Percentiles rank a stretch among this genome's conserved stretches.
Evolutionary conservation across 1,140 invertebrate genomes (phyloP).

Genomic region (Anoplophora glabripennis): DNA sequence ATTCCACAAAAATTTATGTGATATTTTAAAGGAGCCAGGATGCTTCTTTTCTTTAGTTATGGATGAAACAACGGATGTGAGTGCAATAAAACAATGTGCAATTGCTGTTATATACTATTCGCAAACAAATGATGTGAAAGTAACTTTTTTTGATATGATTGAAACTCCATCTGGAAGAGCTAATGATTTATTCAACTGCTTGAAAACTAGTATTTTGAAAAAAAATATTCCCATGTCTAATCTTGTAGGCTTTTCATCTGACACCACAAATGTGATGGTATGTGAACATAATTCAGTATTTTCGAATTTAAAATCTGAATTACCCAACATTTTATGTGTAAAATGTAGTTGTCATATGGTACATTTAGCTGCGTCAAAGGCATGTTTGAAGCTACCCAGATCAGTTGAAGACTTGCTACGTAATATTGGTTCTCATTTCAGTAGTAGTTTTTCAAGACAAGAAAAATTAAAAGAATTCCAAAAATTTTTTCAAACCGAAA

Average conservation of each 20-base stretch:
- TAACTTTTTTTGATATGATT: constrained; percentile 21
- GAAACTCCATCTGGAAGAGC: constrained; percentile 30
- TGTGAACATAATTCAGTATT: constrained; percentile 32
- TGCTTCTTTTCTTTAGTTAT: constrained; percentile 17
- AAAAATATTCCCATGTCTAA: constrained; percentile 36
- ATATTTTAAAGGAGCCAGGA: not conserved
- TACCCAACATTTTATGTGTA: constrained; percentile 9
- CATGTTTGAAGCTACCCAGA: constrained; percentile 14
- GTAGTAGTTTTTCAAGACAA: constrained; percentile 37
- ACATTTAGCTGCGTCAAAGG: constrained; percentile 11
- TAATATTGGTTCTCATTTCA: constrained; percentile 42
- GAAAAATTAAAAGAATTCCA: constrained; percentile 44
- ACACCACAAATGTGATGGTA: constrained; percentile 12
- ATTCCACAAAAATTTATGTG: not conserved
- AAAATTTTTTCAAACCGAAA: constrained; percentile 38
- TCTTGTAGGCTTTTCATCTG: constrained; percentile 28
- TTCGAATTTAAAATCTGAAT: constrained; percentile 5
- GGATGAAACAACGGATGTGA: constrained; percentile 23
- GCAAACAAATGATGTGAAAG: not conserved
- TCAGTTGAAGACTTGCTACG: constrained; percentile 23
- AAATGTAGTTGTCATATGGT: constrained; percentile 20
- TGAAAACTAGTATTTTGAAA: constrained; percentile 19
- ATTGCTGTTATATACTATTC: constrained; percentile 24
- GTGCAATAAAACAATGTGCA: constrained; percentile 12
- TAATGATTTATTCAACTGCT: constrained; percentile 14